Evolutionary conservation across 1,140 invertebrate species (phyloP).

Genomic region (Lordiphosa collinella): DNA sequence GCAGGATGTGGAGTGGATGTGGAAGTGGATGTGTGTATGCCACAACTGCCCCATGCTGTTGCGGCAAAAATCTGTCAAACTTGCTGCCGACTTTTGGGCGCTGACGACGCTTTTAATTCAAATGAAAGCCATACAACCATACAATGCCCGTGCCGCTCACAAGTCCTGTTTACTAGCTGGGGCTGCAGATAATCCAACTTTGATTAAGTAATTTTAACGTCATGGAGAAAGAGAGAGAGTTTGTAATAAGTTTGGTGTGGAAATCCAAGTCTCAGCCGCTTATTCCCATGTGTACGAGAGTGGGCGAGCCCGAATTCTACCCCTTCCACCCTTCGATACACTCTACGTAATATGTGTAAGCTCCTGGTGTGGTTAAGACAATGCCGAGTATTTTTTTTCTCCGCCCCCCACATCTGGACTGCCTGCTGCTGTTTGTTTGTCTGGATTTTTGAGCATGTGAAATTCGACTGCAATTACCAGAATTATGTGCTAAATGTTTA

Average conservation of each 20-base stretch:
- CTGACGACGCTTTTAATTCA: conserved; percentile 72
- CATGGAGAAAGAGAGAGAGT: conserved; percentile 1
- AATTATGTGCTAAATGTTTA: conserved; percentile 34
- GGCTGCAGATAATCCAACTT: conserved; percentile 72
- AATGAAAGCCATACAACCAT: conserved; percentile 52
- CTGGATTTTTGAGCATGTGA: conserved; percentile 13
- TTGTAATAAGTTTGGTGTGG: conserved; percentile 68
- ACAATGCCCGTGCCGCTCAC: conserved; percentile 3
- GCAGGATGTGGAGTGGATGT: conserved; percentile 9
- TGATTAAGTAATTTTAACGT: conserved; percentile 71
- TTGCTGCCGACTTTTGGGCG: conserved; percentile 52
- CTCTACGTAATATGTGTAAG: conserved; percentile 12
- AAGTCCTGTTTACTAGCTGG: conserved; percentile 39
- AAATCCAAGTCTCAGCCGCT: conserved; percentile 61
- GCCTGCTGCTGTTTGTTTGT: conserved; percentile 25
- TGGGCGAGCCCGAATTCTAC: conserved; percentile 1
- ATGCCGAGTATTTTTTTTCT: conserved; percentile 3
- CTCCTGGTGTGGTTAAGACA: conserved; percentile 30
- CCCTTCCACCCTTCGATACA: neutral
- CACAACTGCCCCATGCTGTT: conserved; percentile 57
- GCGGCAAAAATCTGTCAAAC: conserved; percentile 56
- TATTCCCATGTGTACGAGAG: conserved; percentile 50
- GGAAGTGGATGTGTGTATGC: conserved; percentile 45
- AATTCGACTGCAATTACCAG: conserved; percentile 40
- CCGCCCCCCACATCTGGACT: neutral